A percentile compares a stretch with the other conserved stretches of the same genome.
Conservation (phyloP, 2,888 invertebrate genomes). For the Parnassius glacialis region DNA sequence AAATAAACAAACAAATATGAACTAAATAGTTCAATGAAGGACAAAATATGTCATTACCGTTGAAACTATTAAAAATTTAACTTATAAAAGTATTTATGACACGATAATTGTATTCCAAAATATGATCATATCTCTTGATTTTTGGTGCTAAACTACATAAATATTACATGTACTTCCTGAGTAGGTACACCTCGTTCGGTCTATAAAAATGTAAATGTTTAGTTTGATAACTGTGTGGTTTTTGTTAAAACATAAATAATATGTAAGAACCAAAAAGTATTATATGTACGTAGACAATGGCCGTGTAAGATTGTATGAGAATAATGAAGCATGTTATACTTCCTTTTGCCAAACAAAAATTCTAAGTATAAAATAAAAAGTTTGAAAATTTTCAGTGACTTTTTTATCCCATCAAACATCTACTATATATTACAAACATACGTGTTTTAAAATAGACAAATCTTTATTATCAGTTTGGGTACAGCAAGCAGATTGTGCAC, state of each 20-base stretch:
- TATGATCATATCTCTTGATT: conserved; percentile 54
- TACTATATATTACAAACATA: too few relatives aligned
- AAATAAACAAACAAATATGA: conserved; percentile 4
- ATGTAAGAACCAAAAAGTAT: conserved; percentile 77
- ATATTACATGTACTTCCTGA: conserved; percentile 40
- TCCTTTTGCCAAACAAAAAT: conserved; percentile 77
- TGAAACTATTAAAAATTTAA: conserved; percentile 30
- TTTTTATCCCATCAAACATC: too few relatives aligned
- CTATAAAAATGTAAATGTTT: conserved; percentile 38
- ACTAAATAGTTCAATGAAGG: conserved; percentile 8
- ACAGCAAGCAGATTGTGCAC: too few relatives aligned
- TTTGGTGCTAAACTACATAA: conserved; percentile 63
- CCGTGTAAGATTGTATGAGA: conserved; percentile 48
- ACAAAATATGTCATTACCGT: conserved; percentile 28
- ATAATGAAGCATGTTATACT: conserved; percentile 59
- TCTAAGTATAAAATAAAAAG: conserved; percentile 66
- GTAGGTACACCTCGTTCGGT: conserved; percentile 7
- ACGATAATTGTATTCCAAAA: conserved; percentile 29
- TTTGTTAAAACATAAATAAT: conserved; percentile 40
- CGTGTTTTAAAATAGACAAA: too few relatives aligned
- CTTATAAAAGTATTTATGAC: conserved; percentile 31
- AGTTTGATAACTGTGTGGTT: conserved; percentile 38
- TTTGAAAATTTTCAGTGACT: conserved; percentile 47
- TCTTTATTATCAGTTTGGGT: too few relatives aligned
- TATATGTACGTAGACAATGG: conserved; percentile 49